A percentile compares a stretch with the other conserved stretches of the same genome.
phyloP scores from a whole-genome alignment of 2,113 vertebrate species.

The Sorex araneus region DNA sequence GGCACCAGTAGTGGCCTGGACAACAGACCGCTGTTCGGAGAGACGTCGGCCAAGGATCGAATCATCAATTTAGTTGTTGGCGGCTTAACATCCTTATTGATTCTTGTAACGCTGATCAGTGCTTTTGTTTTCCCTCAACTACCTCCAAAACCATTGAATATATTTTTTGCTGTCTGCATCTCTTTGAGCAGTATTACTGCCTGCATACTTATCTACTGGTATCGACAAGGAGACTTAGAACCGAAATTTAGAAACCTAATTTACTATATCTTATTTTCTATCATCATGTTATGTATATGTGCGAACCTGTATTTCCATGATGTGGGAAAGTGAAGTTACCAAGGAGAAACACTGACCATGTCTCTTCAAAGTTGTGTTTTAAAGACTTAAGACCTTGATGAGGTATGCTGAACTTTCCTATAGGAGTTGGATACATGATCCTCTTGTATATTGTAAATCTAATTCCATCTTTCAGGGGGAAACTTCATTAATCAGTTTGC shows the following conservation, averaged over 20 bases:
- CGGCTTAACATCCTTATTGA: conserved; percentile 93
- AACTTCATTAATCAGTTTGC: conserved; percentile 85
- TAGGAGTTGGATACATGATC: conserved; percentile 84
- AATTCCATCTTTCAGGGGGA: conserved; percentile 86
- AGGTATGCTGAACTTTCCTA: conserved; percentile 73
- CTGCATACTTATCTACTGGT: conserved; percentile 96
- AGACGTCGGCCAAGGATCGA: conserved; percentile 96
- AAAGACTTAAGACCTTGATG: conserved; percentile 60
- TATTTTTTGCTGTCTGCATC: conserved; percentile 94
- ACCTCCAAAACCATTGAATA: conserved; percentile 93
- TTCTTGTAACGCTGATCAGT: conserved; percentile 95
- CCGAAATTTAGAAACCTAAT: conserved; percentile 98
- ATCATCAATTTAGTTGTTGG: conserved; percentile 96
- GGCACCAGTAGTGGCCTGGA: conserved; percentile 94
- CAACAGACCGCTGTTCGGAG: conserved; percentile 96
- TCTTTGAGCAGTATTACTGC: conserved; percentile 91
- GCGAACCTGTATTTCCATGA: conserved; percentile 99
- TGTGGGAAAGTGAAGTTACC: conserved; percentile 90
- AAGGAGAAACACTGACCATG: conserved; percentile 66
- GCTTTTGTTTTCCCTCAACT: conserved; percentile 93
- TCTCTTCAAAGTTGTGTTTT: conserved; percentile 65
- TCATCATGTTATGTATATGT: conserved; percentile 98
- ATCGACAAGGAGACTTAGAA: conserved; percentile 98
- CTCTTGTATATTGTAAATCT: conserved; percentile 87
- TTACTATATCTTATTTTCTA: conserved; percentile 97